Evolutionary conservation across 2,888 invertebrate genomes (phyloP), one percentile per base, ranked within the genome.

Genomic region (Caradrina kadenii): DNA sequence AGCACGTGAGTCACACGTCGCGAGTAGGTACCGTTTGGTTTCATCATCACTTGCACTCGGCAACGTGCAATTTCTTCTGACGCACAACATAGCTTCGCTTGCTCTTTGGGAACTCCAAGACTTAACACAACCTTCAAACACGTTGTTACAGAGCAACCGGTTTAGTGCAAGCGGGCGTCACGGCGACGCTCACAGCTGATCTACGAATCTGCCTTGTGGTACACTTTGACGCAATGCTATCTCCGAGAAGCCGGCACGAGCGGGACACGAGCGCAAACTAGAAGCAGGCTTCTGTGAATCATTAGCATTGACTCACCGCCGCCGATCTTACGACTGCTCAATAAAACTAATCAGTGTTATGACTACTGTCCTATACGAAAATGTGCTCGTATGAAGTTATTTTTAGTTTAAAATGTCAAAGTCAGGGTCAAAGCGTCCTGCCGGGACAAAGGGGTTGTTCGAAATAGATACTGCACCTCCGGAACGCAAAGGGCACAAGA

Each of bases 1-100:
- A 69, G 59, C 49, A 42, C 15, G 54, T 77, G 77, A 80, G 13
- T 76, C 64, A 65, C 48, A 11, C 26, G 5, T 15, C 19, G 56
- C 22, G 21, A n/a, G 31, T n/a, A n/a, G n/a, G n/a, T 61, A 52
- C 67, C 26, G 74, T 50, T 49, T 21, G 17, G 7, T 42, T 53
- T 35, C 26, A 35, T 15, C 31, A 63, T 26, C 4, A 42, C n/a
- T 11, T 66, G 58, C 66, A 55, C n/a, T 45, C 11, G 21, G 39
- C 42, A 17, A 60, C 55, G 42, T 53, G 53, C 52, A 56, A 49
- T 21, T 15, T 69, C 26, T 76, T 45, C 45, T 77, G 76, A 62
- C 76, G 76, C 69, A 69, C 63, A 15, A n/a, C 60, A 58, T 15
- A 58, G 56, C 39, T 45, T 50, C 6, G 39, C 21, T 54, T 64